Conservation (phyloP, 1,140 invertebrate genomes). For the Hypsibius dujardini region DNA sequence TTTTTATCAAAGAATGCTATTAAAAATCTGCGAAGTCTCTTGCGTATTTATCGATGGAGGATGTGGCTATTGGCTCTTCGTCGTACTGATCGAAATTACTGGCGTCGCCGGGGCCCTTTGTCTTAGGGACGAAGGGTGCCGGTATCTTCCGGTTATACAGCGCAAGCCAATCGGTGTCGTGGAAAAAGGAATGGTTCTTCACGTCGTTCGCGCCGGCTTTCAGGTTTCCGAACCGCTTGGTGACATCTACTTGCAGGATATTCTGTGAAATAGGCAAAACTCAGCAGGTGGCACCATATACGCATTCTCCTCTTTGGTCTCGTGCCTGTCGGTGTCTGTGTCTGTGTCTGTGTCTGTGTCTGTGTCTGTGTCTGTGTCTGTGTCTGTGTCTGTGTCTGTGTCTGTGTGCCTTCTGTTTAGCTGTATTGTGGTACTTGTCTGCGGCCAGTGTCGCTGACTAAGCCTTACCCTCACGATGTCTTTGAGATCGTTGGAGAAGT, state of each 20-base stretch:
- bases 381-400: too few relatives aligned
- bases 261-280: conserved; percentile 24
- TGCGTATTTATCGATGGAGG: conserved; percentile 15
- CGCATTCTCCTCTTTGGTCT: neutral
- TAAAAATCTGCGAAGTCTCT: conserved; percentile 17
- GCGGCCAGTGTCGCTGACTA: too few relatives aligned
- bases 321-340: too few relatives aligned
- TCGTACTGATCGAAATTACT: conserved; percentile 19
- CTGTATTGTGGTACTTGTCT: too few relatives aligned
- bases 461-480: neutral
- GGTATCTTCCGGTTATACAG: conserved; percentile 33
- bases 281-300: too few relatives aligned
- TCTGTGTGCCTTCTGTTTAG: too few relatives aligned
- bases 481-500: conserved; percentile 17
- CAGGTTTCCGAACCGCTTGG: conserved; percentile 35
- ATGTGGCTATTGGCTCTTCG: conserved; percentile 14
- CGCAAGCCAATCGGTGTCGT: conserved; percentile 34
- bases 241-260: conserved; percentile 35
- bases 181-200: conserved; percentile 35
- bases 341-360: too few relatives aligned
- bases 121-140: conserved; percentile 18
- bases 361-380: too few relatives aligned
- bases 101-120: conserved; percentile 18
- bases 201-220: conserved; percentile 37
- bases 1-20: neutral